A percentile compares a stretch with the other conserved stretches of the same genome.
Evolutionary conservation across 1,140 invertebrate genomes (phyloP).

Genomic region (Catajapyx aquilonaris): DNA sequence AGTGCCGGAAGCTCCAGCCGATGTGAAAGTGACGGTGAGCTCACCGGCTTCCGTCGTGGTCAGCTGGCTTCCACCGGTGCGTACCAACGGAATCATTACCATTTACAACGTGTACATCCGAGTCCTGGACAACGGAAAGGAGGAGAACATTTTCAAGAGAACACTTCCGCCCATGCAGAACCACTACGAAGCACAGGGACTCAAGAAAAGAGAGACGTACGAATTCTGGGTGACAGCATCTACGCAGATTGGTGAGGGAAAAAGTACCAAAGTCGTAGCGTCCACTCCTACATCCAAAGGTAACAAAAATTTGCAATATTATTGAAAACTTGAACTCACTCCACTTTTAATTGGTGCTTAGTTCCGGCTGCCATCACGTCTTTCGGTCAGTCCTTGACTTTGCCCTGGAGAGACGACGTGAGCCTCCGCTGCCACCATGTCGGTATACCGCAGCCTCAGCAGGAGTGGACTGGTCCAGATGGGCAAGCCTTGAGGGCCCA

Average conservation of each 20-base stretch:
- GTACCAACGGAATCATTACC: slow-evolving; percentile 26
- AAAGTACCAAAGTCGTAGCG: slow-evolving; percentile 4
- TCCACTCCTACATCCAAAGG: slow-evolving; percentile 2
- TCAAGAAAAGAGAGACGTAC: slow-evolving; percentile 21
- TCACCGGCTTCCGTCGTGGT: slow-evolving; percentile 22
- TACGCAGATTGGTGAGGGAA: slow-evolving; percentile 17
- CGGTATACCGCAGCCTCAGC: slow-evolving; percentile 18
- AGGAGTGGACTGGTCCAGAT: slow-evolving; percentile 17
- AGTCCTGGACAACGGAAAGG: slow-evolving; percentile 7
- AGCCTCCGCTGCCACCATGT: slow-evolving; percentile 22
- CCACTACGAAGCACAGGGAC: slow-evolving; percentile 25
- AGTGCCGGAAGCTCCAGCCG: slow-evolving; percentile 27
- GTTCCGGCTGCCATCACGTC: slow-evolving; percentile 19
- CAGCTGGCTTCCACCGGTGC: slow-evolving; percentile 23
- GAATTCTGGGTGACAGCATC: slow-evolving; percentile 18
- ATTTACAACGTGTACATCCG: slow-evolving; percentile 18
- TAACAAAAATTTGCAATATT: no score
- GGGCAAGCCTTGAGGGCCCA: slow-evolving; percentile 12
- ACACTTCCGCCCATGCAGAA: slow-evolving; percentile 23
- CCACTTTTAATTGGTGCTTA: slow-evolving; percentile 12
- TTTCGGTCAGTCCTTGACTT: slow-evolving; percentile 14
- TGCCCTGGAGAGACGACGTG: slow-evolving; percentile 16
- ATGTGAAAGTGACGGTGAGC: slow-evolving; percentile 23
- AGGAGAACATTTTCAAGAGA: slow-evolving; percentile 21
- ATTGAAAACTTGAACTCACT: no score